Base-by-base conservation (phyloP, 2,888 invertebrate species). In the Amiota mariae region DNA sequence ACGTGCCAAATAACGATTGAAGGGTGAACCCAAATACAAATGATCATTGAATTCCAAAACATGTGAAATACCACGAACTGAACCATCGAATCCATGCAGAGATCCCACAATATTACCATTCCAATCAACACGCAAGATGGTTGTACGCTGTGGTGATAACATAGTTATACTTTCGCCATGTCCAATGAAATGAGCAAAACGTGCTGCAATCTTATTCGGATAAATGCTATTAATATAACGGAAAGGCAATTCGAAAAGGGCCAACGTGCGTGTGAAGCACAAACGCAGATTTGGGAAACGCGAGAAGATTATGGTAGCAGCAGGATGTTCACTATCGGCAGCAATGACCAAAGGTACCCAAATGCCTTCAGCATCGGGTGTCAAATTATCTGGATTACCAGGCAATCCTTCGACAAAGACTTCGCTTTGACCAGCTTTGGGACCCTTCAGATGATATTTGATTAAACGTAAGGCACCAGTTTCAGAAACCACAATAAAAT, bases 381-480 rank as follows among this genome's bases (percentile, higher is more conserved):
- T 89, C 51, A 90, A 73, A 77, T 90, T 90, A 71, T 90, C 90
- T 0, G 90, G 89, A 57, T 79, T 51, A 6, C 90, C 96, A 86
- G 96, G 96, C 76, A 97, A 90, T 56, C 95, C 95, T 81, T 96
- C 94, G 6, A 94, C 90, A 85, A 98, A 97, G 1, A 95, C 91
- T 87, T 97, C 97, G 3, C 91, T 90, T 77, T 92, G 91, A n/a
- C 97, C 97, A 80, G 93, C 93, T 81, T 95, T 95, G 0, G 94
- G 91, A 3, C 98, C 98, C 85, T 93, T 94, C 11, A 98, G 87
- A 86, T 96, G 92, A 88, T 96, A 95, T 84, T 95, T 95, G 8
- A 92, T 85, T n/a, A 98, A 90, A 77, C 95, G 92, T 72, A 92
- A 92, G 6, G 90, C 90, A 4, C 89, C 86, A 0, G 94, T 93